Base-by-base conservation (phyloP, 2,888 invertebrate genomes). In the Ichneumoninae sp. region DNA sequence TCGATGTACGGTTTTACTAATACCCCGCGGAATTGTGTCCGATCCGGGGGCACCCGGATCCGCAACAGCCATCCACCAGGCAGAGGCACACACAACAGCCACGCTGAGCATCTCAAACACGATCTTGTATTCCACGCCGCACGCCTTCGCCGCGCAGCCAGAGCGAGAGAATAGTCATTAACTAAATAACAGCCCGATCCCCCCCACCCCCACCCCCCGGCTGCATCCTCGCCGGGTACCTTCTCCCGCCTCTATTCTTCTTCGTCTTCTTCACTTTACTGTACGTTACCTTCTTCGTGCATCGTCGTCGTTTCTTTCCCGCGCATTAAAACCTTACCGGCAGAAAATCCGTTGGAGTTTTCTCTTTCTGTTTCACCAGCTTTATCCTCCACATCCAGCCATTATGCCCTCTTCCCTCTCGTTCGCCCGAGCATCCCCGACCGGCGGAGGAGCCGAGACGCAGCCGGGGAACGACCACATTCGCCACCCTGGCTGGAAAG, bases 161-260 rank as follows among this genome's bases (percentile, higher is more conserved):
- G 89, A 89, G 91, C 92, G 92, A 93, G 92, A 93, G 93, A 93
- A 92, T 93, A 93, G 93, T 93, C 93, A 93, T 93, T 93, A 93
- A 93, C 93, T 92, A 93, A 93, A 93, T 93, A 93, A 93, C 92
- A 91, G 91, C 91, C 90, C 87, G 91, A 91, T 90, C 89, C 86
- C 88, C 8, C 33, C 33, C 5, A 3, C 26, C 26, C 26, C 33
- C 36, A 22, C 36, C 36, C 8, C 8, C 40, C 10, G 87, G 44
- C 50, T 77, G 33, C 30, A 65, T 52, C 60, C 76, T 74, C 57
- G 16, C 73, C 44, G 44, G 63, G 44, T 73, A 60, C 73, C 68
- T 74, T 63, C 63, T 44, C 66, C 63, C 60, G 66, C 73, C 63
- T 54, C 54, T 66, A 73, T 76, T 82, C 78, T 71, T 80, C 74